phyloP scores from a whole-genome alignment of 2,797 vertebrate genomes.

The Acanthurus tractus region DNA sequence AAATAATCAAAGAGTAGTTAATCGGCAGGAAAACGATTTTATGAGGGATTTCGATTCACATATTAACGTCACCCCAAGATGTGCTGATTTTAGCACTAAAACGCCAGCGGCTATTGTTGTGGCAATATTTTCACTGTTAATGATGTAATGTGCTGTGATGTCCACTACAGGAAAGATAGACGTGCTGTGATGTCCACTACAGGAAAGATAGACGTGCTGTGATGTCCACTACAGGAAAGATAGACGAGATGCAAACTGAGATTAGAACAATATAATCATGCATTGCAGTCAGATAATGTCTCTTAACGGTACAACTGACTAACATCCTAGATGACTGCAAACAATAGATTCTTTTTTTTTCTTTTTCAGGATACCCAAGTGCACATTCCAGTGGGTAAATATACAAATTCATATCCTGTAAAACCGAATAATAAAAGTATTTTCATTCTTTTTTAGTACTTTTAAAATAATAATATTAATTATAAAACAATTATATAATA shows the following conservation, averaged over 20 bases:
- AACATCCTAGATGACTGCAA: neutral
- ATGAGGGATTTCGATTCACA: too few species aligned
- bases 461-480: neutral
- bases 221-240: neutral
- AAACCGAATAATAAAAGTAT: neutral
- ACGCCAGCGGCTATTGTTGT: neutral
- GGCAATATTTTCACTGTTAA: neutral
- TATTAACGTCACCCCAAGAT: neutral
- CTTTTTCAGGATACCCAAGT: constrained; percentile 66
- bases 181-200: neutral
- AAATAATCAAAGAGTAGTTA: too few species aligned
- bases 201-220: neutral
- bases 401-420: neutral
- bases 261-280: neutral
- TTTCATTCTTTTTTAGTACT: neutral
- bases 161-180: neutral
- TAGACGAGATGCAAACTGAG: neutral
- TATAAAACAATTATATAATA: too few species aligned
- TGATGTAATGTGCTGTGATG: neutral
- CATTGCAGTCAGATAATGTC: neutral
- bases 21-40: too few species aligned
- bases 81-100: neutral
- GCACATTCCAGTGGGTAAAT: constrained; percentile 82
- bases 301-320: neutral
- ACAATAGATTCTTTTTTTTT: neutral